Evolutionary conservation across 2,113 vertebrate species (phyloP).

Genomic region (Argyrosomus japonicus): DNA sequence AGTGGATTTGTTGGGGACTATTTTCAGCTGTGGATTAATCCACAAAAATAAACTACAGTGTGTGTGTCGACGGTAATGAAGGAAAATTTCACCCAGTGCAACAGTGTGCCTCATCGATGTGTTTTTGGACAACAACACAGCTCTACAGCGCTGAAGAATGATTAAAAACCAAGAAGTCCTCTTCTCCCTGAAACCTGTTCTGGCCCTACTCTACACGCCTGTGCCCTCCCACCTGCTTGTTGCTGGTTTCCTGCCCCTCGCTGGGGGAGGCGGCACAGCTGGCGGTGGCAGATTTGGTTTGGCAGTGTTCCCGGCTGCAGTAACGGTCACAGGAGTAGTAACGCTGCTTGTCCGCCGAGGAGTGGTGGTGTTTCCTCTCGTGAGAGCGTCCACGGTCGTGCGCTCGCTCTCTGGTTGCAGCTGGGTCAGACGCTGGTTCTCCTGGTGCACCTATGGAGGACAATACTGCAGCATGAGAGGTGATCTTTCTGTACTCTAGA

Average conservation of each 20-base stretch:
- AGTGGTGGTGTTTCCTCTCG: conserved; percentile 92
- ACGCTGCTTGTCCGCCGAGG: conserved; percentile 92
- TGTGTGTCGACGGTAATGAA: no score
- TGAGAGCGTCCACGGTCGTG: conserved; percentile 93
- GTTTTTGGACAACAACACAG: no score
- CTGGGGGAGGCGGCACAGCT: conserved; percentile 91
- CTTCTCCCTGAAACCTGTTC: neutral
- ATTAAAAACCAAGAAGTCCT: neutral
- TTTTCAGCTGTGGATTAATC: no score
- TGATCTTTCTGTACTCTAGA: neutral
- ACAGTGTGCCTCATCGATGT: no score
- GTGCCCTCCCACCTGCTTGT: conserved; percentile 89
- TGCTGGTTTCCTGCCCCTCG: conserved; percentile 85
- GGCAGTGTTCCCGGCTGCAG: conserved; percentile 90
- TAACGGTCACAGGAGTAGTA: conserved; percentile 98
- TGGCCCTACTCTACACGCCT: neutral
- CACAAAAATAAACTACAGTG: no score
- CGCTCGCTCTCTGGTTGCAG: conserved; percentile 79
- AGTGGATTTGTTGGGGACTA: no score
- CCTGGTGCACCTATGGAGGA: conserved; percentile 59
- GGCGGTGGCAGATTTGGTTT: conserved; percentile 86
- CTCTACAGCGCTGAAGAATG: no score
- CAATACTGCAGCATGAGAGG: neutral
- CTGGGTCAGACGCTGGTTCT: conserved; percentile 68
- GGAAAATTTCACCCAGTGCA: no score